Conservation (phyloP, 2,888 invertebrate genomes). For the Polylopha cassiicola region DNA sequence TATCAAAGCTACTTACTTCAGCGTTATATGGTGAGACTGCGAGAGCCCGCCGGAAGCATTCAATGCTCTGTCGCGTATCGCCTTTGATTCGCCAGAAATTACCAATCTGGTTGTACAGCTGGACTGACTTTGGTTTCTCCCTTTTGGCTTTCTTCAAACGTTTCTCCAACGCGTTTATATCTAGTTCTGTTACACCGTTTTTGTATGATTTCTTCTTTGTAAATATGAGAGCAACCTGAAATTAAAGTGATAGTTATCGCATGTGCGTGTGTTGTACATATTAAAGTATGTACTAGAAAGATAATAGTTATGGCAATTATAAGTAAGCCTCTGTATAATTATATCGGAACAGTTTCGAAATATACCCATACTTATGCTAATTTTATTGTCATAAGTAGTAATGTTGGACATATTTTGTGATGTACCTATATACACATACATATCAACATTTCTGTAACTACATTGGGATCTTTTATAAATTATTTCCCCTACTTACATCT, state of each 20-base stretch:
- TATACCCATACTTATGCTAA: too few relatives aligned
- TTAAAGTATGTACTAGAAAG: too few relatives aligned
- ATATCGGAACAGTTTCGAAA: too few relatives aligned
- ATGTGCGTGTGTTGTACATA: too few relatives aligned
- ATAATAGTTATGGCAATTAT: too few relatives aligned
- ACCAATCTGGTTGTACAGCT: slow-evolving; percentile 92
- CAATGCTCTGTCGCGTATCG: slow-evolving; percentile 90
- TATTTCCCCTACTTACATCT: too few relatives aligned
- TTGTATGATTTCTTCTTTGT: slow-evolving; percentile 80
- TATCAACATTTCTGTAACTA: too few relatives aligned
- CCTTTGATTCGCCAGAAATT: slow-evolving; percentile 95
- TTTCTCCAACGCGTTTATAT: slow-evolving; percentile 84
- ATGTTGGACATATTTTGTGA: too few relatives aligned
- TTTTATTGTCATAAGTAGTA: too few relatives aligned
- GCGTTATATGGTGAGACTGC: slow-evolving; percentile 92
- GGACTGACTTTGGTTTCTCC: slow-evolving; percentile 90
- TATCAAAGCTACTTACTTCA: slow-evolving; percentile 73
- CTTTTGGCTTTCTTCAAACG: slow-evolving; percentile 86
- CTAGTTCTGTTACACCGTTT: slow-evolving; percentile 81
- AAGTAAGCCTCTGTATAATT: too few relatives aligned
- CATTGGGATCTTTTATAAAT: too few relatives aligned
- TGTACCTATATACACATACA: too few relatives aligned
- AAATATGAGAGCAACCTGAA: slow-evolving; percentile 84
- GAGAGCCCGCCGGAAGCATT: slow-evolving; percentile 91
- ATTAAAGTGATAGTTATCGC: slow-evolving; percentile 16